Conservation (phyloP, 2,888 invertebrate species). For the Metalampra italica region DNA sequence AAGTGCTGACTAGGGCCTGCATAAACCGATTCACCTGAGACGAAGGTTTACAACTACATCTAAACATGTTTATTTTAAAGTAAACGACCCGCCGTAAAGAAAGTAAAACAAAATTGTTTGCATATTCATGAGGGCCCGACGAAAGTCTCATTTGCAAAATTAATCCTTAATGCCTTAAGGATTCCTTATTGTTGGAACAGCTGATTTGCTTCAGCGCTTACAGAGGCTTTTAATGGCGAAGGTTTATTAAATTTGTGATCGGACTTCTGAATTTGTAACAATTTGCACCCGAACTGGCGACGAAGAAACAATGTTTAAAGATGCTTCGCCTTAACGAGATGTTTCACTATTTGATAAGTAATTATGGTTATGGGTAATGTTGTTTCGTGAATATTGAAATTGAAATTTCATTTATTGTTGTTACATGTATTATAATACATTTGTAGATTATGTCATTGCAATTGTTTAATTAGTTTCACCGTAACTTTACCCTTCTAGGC, state of each 20-base stretch:
- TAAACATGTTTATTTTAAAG: slow-evolving; percentile 2
- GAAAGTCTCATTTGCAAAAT: slow-evolving; percentile 45
- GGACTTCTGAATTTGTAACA: slow-evolving; percentile 30
- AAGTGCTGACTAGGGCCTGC: no score
- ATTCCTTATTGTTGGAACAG: slow-evolving; percentile 21
- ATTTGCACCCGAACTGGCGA: slow-evolving; percentile 16
- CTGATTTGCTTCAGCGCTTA: slow-evolving; percentile 23
- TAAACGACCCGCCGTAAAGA: slow-evolving; percentile 2
- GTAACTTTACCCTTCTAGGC: no score
- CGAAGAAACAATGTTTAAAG: slow-evolving; percentile 22
- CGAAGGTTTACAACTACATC: background rate
- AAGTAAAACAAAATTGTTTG: slow-evolving; percentile 29
- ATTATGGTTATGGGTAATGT: no score
- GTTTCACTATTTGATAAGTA: no score
- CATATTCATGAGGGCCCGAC: slow-evolving; percentile 41
- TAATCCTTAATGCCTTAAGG: slow-evolving; percentile 35
- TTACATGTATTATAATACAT: no score
- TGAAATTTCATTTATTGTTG: no score
- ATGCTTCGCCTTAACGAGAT: no score
- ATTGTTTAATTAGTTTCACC: no score
- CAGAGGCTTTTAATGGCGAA: slow-evolving; percentile 2
- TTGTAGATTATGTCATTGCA: no score
- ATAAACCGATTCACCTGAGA: no score
- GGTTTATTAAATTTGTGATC: slow-evolving; percentile 31
- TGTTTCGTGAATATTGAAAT: no score